Conservation (phyloP, 2,113 vertebrate genomes). For the Engraulis encrasicolus region DNA sequence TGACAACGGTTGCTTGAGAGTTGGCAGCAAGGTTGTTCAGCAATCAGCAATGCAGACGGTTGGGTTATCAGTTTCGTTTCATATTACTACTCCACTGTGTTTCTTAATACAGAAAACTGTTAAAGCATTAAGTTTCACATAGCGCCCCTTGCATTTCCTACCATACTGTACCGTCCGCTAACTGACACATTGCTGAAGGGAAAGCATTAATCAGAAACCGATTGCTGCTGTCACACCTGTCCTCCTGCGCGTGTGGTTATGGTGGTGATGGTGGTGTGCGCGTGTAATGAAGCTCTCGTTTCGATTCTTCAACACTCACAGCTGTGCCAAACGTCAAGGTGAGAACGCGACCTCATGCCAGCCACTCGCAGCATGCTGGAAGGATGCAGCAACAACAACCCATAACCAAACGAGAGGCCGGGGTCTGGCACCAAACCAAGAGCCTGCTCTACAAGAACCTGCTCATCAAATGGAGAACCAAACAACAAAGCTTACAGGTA, state of each 20-base stretch:
- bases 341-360: slow-evolving; percentile 54
- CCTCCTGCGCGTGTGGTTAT: too few species aligned
- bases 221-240: neutral
- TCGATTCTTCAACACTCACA: slow-evolving; percentile 47
- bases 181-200: too few species aligned
- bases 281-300: neutral
- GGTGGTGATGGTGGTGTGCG: too few species aligned
- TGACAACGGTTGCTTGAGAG: neutral
- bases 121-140: neutral
- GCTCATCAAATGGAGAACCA: slow-evolving; percentile 86
- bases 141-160: neutral
- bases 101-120: neutral
- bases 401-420: slow-evolving; percentile 66
- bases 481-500: slow-evolving; percentile 83
- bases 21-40: neutral
- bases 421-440: slow-evolving; percentile 78
- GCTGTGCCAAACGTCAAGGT: slow-evolving; percentile 63
- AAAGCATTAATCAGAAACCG: neutral
- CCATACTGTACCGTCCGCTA: too few species aligned
- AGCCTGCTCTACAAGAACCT: slow-evolving; percentile 86
- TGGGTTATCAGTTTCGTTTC: neutral
- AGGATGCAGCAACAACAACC: slow-evolving; percentile 71
- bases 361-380: slow-evolving; percentile 66
- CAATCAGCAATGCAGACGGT: neutral
- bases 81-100: neutral